Evolutionary conservation across 2,888 invertebrate species (phyloP).

Genomic region (Colletes collaris): DNA sequence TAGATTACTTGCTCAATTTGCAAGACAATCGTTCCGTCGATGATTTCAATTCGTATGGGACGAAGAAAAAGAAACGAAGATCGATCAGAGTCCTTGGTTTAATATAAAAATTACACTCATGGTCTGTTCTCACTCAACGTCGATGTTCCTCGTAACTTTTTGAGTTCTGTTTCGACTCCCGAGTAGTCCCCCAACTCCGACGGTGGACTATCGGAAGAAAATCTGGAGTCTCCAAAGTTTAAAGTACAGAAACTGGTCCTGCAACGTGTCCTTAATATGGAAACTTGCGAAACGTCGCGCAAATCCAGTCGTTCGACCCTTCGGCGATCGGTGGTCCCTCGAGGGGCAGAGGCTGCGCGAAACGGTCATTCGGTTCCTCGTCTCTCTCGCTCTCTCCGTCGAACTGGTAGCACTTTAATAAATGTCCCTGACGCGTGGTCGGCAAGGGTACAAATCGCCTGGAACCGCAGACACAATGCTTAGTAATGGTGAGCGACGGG

Average conservation of each 20-base stretch:
- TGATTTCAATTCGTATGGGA: too few species aligned
- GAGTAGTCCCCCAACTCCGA: too few species aligned
- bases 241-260: neutral
- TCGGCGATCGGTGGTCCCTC: conserved; percentile 26
- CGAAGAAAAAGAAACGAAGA: too few species aligned
- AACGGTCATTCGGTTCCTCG: neutral
- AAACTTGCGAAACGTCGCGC: conserved; percentile 18
- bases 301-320: neutral
- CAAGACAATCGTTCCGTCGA: too few species aligned
- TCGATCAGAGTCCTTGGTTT: too few species aligned
- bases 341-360: conserved; percentile 19
- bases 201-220: too few species aligned
- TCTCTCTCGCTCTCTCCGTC: conserved; percentile 20
- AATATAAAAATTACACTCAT: too few species aligned
- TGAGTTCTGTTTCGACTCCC: too few species aligned
- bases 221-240: neutral
- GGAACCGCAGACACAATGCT: conserved; percentile 81
- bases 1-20: too few species aligned
- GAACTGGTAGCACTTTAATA: conserved; percentile 73
- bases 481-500: conserved; percentile 79
- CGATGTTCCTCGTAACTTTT: too few species aligned
- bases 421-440: conserved; percentile 76
- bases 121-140: too few species aligned
- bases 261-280: neutral
- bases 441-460: conserved; percentile 79